These are phyloP conservation scores for Bombylius major DNA, from an alignment of 2,888 invertebrate species.

Conservation along the genomic window DNA sequence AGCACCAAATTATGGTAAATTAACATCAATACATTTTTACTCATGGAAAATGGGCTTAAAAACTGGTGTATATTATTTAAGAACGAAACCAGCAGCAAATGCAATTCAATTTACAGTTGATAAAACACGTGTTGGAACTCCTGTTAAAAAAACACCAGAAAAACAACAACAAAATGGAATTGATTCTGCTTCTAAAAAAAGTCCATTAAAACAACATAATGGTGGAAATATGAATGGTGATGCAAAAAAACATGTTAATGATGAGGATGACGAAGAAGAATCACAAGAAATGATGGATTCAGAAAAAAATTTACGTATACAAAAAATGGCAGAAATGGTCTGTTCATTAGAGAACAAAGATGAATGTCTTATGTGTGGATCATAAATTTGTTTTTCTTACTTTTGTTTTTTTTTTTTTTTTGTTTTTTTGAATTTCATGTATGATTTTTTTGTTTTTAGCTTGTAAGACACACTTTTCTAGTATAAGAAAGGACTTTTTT, in stretches of 20 bases:
- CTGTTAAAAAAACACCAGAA: slow-evolving; percentile 14
- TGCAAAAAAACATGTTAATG: neutral
- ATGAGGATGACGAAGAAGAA: slow-evolving; percentile 22
- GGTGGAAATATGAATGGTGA: neutral
- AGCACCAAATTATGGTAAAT: slow-evolving; percentile 81
- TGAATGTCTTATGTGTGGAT: slow-evolving; percentile 76
- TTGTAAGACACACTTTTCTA: too few relatives aligned
- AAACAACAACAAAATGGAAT: neutral
- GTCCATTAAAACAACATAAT: slow-evolving; percentile 6
- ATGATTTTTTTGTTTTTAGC: too few relatives aligned
- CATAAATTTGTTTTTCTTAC: slow-evolving; percentile 42
- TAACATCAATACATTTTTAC: slow-evolving; percentile 97
- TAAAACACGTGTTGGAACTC: slow-evolving; percentile 49
- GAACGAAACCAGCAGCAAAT: slow-evolving; percentile 91
- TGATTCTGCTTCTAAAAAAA: slow-evolving; percentile 2
- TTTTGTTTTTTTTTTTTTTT: neutral
- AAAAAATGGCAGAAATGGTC: slow-evolving; percentile 61
- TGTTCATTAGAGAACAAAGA: slow-evolving; percentile 83
- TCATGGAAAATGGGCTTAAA: slow-evolving; percentile 95
- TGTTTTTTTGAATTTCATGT: too few relatives aligned
- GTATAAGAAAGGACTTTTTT: too few relatives aligned
- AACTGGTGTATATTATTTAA: slow-evolving; percentile 97
- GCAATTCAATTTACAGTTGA: slow-evolving; percentile 98
- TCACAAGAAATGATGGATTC: slow-evolving; percentile 12
- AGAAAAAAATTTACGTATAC: slow-evolving; percentile 18